Conservation (phyloP, 1,140 invertebrate species). For the Brachystomella parvula region DNA sequence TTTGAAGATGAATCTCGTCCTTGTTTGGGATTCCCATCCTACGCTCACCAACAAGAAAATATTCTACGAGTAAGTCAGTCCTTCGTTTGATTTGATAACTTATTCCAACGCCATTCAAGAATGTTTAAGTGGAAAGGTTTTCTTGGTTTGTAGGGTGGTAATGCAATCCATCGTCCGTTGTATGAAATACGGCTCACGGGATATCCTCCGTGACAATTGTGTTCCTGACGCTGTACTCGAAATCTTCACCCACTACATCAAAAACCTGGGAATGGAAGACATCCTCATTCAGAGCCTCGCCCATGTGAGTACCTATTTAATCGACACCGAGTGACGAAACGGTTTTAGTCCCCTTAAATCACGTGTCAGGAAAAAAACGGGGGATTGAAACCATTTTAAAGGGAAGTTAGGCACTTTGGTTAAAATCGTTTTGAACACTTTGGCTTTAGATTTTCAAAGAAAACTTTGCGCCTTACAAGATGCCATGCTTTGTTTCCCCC, state of each 20-base stretch:
- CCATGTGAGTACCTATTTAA: too few species aligned
- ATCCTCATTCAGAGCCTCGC: not conserved
- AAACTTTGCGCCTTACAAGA: too few species aligned
- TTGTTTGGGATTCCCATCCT: not conserved
- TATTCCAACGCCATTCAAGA: not conserved
- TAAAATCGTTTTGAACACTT: too few species aligned
- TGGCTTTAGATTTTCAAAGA: too few species aligned
- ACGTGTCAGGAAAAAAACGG: too few species aligned
- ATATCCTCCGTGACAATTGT: not conserved
- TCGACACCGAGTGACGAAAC: too few species aligned
- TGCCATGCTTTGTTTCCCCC: too few species aligned
- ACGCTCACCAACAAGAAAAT: not conserved
- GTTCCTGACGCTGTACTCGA: not conserved
- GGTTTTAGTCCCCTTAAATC: too few species aligned
- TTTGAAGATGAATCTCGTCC: not conserved
- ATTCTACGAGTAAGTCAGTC: constrained; percentile 10
- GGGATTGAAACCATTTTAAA: too few species aligned
- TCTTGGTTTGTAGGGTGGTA: not conserved
- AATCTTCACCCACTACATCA: not conserved
- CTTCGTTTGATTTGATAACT: not conserved
- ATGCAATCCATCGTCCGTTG: not conserved
- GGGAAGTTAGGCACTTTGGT: too few species aligned
- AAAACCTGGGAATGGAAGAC: not conserved
- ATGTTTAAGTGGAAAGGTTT: not conserved
- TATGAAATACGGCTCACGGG: not conserved